A percentile compares a stretch with the other conserved stretches of the same genome.
These are phyloP conservation scores for Meteorus cinctellus DNA, from an alignment of 2,888 invertebrate species.

Conservation along the genomic window DNA sequence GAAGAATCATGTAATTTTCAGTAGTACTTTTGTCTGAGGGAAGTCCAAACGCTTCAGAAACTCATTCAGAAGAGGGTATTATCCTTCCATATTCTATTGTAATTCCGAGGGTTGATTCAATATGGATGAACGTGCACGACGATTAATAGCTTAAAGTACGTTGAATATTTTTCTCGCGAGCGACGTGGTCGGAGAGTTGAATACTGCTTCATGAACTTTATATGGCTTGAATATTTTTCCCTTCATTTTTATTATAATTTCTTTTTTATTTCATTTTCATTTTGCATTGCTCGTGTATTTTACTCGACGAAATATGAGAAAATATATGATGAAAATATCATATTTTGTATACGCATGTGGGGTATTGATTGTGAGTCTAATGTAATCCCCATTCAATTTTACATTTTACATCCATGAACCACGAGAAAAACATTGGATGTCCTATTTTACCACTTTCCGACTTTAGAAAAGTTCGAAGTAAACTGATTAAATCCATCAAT, in stretches of 20 bases:
- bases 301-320: too few species aligned
- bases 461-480: too few species aligned
- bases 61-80: slow-evolving; percentile 29
- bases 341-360: too few species aligned
- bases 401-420: too few species aligned
- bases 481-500: too few species aligned
- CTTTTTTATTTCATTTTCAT: neutral
- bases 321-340: too few species aligned
- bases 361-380: too few species aligned
- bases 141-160: slow-evolving; percentile 51
- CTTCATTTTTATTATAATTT: neutral
- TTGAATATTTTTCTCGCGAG: slow-evolving; percentile 38
- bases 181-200: slow-evolving; percentile 19
- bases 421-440: too few species aligned
- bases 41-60: slow-evolving; percentile 49
- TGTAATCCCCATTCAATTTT: too few species aligned
- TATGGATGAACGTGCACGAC: slow-evolving; percentile 52
- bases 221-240: neutral
- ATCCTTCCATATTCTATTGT: neutral
- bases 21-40: slow-evolving; percentile 22
- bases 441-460: too few species aligned
- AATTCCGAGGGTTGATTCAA: slow-evolving; percentile 49
- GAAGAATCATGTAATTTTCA: slow-evolving; percentile 1
- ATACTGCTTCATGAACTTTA: neutral
- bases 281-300: too few species aligned